phyloP scores from a whole-genome alignment of 2,113 vertebrate species.

The Castor canadensis region DNA sequence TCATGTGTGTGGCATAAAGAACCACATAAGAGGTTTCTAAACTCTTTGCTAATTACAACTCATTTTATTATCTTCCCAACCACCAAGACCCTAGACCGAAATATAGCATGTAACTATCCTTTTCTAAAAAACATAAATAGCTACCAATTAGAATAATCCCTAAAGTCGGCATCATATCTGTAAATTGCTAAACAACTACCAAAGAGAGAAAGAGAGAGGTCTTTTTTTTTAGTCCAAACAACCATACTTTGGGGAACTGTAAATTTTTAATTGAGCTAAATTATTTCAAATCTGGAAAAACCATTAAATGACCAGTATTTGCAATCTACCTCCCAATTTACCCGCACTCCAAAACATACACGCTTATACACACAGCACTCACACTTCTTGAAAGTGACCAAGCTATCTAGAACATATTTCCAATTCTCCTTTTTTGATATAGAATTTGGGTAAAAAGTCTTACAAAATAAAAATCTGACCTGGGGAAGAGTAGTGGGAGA shows the following conservation, averaged over 20 bases:
- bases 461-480: neutral
- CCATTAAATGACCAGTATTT: neutral
- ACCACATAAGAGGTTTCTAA: neutral
- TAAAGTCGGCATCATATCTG: neutral
- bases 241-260: neutral
- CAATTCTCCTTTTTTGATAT: neutral
- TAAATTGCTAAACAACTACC: conserved; percentile 44
- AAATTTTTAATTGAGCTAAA: neutral
- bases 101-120: neutral
- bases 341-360: neutral
- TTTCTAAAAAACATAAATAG: neutral
- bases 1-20: neutral
- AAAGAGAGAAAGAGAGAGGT: neutral
- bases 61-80: neutral
- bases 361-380: too few relatives aligned
- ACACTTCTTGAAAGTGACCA: neutral
- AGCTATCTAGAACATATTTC: neutral
- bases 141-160: neutral
- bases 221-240: neutral
- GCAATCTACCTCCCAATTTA: neutral
- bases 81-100: neutral
- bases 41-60: neutral
- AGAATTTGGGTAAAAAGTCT: neutral
- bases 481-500: neutral
- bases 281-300: conserved; percentile 7